Evolutionary conservation across 1,140 invertebrate genomes (phyloP), one percentile per base, ranked within the genome.

Genomic region (Zeugodacus cucurbitae): DNA sequence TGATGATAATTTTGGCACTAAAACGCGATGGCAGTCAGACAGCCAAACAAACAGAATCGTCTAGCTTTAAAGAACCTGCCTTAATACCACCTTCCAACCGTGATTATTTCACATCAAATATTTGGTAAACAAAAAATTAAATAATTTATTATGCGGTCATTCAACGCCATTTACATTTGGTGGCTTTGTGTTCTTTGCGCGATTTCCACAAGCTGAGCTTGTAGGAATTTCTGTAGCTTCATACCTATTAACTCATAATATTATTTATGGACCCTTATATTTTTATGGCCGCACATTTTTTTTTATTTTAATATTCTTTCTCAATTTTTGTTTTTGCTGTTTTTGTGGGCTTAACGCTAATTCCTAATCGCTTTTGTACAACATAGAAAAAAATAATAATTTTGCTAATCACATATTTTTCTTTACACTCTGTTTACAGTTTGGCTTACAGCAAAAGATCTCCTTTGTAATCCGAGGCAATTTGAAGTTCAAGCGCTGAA

Each of bases 291-390:
- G 48, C 48, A 54, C 14, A 67, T 67, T 67, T 34, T 54, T 54
- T 29, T 67, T 67, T 44, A 41, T 74, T 74, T 41, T 29, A 34
- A 67, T 67, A 1, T 67, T 67, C 62, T 7, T n/a, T 14, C 74
- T 82, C 41, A 22, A 26, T 82, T 26, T 29, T 44, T 26, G 59
- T 1, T n/a, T 37, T 48, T 48, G 74, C 48, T 54, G 14, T 82
- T 48, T 44, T 20, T 7, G 37, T 29, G 44, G n/a, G 20, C 41
- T 48, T 37, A 44, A 8, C 74, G 37, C 26, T 37, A 82, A 41
- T 82, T 48, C 17, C 41, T 82, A 82, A 48, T 82, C 74, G n/a
- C n/a, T 82, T 82, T 82, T 82, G 41, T 82, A 37, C 67, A 74
- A 41, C n/a, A n/a, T n/a, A n/a, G n/a, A n/a, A n/a, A n/a, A n/a